These are phyloP conservation scores for Pachydiplax longipennis DNA, from an alignment of 2,888 invertebrate genomes.

Conservation along the genomic window DNA sequence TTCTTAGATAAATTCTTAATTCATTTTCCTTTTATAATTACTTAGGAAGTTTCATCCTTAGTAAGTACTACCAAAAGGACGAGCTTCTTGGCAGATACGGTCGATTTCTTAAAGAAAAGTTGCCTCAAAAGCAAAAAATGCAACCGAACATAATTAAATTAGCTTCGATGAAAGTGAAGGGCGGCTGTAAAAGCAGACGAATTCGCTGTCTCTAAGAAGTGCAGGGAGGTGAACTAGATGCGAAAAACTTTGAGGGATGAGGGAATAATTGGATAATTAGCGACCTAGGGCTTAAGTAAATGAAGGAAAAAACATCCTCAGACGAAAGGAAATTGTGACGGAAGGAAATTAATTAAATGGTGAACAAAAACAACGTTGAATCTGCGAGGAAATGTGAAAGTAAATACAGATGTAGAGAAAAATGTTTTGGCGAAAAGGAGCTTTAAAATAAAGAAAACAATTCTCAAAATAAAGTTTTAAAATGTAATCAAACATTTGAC, in stretches of 20 bases:
- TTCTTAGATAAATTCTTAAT: too few relatives aligned
- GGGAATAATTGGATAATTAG: slow-evolving; percentile 34
- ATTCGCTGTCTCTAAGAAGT: neutral
- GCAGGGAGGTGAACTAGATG: neutral
- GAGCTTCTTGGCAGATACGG: neutral
- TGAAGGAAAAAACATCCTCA: neutral
- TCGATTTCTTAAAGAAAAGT: too few relatives aligned
- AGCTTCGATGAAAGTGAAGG: neutral
- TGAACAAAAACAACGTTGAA: neutral
- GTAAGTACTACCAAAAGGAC: neutral
- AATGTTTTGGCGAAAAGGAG: neutral
- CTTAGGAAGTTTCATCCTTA: too few relatives aligned
- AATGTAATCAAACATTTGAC: neutral
- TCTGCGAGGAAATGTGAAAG: neutral
- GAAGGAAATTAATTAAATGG: neutral
- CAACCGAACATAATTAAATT: neutral
- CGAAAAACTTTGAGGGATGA: slow-evolving; percentile 11
- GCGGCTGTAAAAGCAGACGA: neutral
- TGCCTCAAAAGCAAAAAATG: neutral
- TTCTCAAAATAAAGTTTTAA: neutral
- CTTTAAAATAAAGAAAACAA: neutral
- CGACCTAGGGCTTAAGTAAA: neutral
- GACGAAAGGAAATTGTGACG: neutral
- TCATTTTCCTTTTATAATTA: too few relatives aligned
- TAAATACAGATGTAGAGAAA: neutral